Evolutionary conservation across 2,113 vertebrate species (phyloP), one percentile per base, ranked within the genome.

Genomic region (Channa maculata): DNA sequence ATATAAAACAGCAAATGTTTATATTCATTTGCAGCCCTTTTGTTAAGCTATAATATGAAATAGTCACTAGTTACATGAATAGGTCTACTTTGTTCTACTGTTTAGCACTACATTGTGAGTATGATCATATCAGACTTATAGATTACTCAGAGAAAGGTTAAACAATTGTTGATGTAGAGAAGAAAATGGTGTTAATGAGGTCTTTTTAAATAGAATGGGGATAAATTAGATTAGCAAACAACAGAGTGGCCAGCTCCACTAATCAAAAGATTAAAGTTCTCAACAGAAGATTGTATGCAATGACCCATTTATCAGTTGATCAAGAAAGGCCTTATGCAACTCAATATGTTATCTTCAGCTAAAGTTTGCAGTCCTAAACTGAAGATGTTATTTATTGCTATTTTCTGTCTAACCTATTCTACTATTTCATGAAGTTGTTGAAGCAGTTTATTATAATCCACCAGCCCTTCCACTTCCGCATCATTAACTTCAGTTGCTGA

Each of bases 171-270:
- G 15, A 52, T 37, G 7, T 24, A 14, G 8, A 13, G 6, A 34
- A 43, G 3, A 48, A 52, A 51, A 60, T 5, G 4, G 5, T 48
- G 41, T 8, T 63, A 45, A 75, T 10, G 2, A 44, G 2, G 8
- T 55, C 1, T 73, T 36, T 8, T 9, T 76, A 36, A 69, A 51
- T 13, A 54, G 1, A 52, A 12, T 38, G 8, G 14, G 4, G 11
- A 1, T 50, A 33, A 33, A 81, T 74, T 39, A 64, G 48, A 71
- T 74, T 37, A 67, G 13, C 8, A 0, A 60, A 14, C n/a, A 65
- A 74, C 49, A 65, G 57, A 81, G 44, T 1, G 36, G 8, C 2
- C 11, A 38, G 65, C 37, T 43, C 33, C 6, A 9, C 0, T 63
- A 24, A 24, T 24, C 24, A 12, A 36, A 60, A 5, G 41, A 58